Conservation (phyloP, 1,140 invertebrate genomes). For the Brachionus asplanchnoidis region DNA sequence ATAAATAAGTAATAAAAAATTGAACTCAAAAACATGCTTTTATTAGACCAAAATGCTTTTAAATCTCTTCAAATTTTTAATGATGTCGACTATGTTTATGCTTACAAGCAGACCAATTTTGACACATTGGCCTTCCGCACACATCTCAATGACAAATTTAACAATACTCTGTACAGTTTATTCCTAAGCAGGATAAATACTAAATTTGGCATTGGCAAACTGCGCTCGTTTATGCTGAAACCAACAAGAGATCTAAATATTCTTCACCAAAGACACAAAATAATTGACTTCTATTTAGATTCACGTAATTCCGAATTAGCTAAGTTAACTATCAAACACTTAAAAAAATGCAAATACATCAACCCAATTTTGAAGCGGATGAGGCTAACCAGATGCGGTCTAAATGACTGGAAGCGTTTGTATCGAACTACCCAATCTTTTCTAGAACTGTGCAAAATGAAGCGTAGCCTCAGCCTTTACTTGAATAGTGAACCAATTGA, state of each 20-base stretch:
- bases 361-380: constrained; percentile 20
- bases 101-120: constrained; percentile 20
- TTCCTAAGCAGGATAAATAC: constrained; percentile 27
- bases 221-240: constrained; percentile 31
- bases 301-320: neutral
- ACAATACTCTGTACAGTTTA: constrained; percentile 29
- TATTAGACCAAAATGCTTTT: constrained; percentile 7
- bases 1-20: too few species aligned
- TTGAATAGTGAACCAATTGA: neutral
- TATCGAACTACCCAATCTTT: constrained; percentile 7
- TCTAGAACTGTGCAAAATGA: neutral
- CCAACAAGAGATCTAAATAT: constrained; percentile 1
- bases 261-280: neutral
- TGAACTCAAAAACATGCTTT: neutral
- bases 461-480: neutral
- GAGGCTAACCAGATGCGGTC: neutral
- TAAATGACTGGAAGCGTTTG: constrained; percentile 16
- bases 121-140: constrained; percentile 7
- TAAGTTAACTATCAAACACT: neutral
- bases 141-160: constrained; percentile 35
- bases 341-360: constrained; percentile 33
- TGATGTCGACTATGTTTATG: constrained; percentile 11
- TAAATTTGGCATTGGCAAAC: constrained; percentile 37
- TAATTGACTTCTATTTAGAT: neutral
- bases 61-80: constrained; percentile 37